phyloP scores from a whole-genome alignment of 1,140 invertebrate genomes.

The Chrysoperla carnea region DNA sequence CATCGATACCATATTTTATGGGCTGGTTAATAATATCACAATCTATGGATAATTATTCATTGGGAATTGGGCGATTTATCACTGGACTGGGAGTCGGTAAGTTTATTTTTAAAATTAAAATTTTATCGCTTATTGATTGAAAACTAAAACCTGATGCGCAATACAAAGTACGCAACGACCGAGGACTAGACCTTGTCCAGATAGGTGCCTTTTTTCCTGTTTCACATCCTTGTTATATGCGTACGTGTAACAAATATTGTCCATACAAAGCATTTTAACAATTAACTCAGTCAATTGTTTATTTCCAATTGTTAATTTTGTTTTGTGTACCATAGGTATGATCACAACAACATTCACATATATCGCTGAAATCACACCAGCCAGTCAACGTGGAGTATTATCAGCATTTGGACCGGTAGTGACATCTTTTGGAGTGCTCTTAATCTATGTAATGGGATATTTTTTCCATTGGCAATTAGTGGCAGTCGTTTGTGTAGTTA shows the following conservation, averaged over 20 bases:
- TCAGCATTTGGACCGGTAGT: conserved; percentile 40
- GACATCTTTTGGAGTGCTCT: conserved; percentile 43
- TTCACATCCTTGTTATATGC: no score
- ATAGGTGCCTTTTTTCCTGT: no score
- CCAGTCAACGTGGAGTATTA: conserved; percentile 31
- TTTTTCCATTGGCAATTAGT: conserved; percentile 40
- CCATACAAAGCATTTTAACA: no score
- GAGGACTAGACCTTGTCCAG: not conserved
- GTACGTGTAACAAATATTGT: no score
- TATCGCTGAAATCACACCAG: conserved; percentile 37
- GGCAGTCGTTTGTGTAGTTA: conserved; percentile 36
- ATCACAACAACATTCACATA: conserved; percentile 38
- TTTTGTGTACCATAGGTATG: conserved; percentile 28
- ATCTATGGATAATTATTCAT: conserved; percentile 32
- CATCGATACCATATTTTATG: conserved; percentile 48
- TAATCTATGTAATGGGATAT: conserved; percentile 41
- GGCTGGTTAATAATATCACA: conserved; percentile 60
- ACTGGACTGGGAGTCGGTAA: conserved; percentile 52
- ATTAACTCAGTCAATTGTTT: no score
- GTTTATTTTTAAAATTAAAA: conserved; percentile 9
- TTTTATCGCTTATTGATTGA: no score
- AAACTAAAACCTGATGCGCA: not conserved
- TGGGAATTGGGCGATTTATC: conserved; percentile 52
- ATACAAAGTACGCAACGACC: no score
- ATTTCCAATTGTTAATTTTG: not conserved